These are phyloP conservation scores for Nesospiza acunhae DNA, from an alignment of 2,113 vertebrate genomes.

Conservation along the genomic window DNA sequence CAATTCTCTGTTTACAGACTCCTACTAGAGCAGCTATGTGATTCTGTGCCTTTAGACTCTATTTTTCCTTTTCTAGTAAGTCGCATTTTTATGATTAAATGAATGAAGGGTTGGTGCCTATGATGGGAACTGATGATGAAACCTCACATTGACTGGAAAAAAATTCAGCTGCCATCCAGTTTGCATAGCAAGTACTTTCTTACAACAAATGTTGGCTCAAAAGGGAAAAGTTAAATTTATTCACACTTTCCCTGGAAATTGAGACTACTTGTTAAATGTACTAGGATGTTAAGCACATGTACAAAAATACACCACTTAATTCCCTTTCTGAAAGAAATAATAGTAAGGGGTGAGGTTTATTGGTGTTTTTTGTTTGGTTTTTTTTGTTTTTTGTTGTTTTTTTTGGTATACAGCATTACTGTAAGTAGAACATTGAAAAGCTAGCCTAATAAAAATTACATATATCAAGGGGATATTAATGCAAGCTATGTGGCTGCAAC, in stretches of 20 bases:
- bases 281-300: conserved; percentile 36
- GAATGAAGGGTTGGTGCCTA: conserved; percentile 64
- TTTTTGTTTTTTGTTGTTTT: neutral
- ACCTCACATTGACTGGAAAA: conserved; percentile 30
- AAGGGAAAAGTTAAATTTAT: neutral
- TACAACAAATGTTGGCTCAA: neutral
- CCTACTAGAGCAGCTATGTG: conserved; percentile 81
- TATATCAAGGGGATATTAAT: conserved; percentile 39
- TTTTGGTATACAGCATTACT: neutral
- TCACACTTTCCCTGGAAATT: neutral
- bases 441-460: conserved; percentile 16
- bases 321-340: conserved; percentile 8
- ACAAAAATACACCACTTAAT: conserved; percentile 12
- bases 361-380: neutral
- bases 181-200: conserved; percentile 44
- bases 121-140: conserved; percentile 38
- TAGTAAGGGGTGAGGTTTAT: neutral
- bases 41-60: conserved; percentile 83
- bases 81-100: conserved; percentile 68
- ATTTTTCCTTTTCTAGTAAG: conserved; percentile 70
- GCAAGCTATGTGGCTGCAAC: conserved; percentile 21
- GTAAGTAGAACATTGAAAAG: conserved; percentile 30
- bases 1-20: conserved; percentile 81
- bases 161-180: conserved; percentile 37
- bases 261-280: conserved; percentile 43